Evolutionary conservation across 2,797 vertebrate species (phyloP), one percentile per base, ranked within the genome.

Genomic region (Pitangus sulphuratus): DNA sequence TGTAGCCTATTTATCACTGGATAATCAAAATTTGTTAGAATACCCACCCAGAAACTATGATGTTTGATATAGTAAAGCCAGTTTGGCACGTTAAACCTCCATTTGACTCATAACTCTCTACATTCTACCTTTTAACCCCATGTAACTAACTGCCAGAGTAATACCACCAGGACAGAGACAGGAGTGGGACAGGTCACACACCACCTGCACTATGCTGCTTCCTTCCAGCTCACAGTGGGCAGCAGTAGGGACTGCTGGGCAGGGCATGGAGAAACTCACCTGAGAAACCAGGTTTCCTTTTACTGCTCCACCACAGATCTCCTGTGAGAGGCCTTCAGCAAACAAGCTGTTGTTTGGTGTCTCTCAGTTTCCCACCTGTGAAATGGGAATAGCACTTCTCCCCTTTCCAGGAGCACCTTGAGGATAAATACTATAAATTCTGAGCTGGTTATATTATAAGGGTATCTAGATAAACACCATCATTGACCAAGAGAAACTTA

Each of bases 21-120:
- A 87, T 76, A 77, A 84, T 21, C 35, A 78, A 89, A 87, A 84
- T 53, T 54, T 60, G 42, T 72, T 51, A 75, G 28, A 87, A 87
- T 48, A 84, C 28, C 53, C 4, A 5, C 28, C 53, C 4, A 5
- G 61, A 88, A 91, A 86, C 45, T 15, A 57, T 2, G 2, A 19
- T 16, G 9, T 53, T 83, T 91, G 84, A 90, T 69, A 25, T 51
- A 69, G 47, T 50, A 81, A 75, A 42, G 50, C 17, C 60, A 30
- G 9, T 64, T 44, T 78, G 78, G 68, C 84, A 85, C 0, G 0
- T 78, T 39, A 66, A 87, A 65, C 25, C 37, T 83, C 75, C 51
- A 50, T 68, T 51, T 91, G 79, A 84, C 54, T 84, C 87, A 75
- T n/a, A 84, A 74, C 61, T 71, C 37, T 85, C 45, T n/a, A 72